Conservation (phyloP, 2,797 vertebrate genomes). For the Poecilia wingei region DNA sequence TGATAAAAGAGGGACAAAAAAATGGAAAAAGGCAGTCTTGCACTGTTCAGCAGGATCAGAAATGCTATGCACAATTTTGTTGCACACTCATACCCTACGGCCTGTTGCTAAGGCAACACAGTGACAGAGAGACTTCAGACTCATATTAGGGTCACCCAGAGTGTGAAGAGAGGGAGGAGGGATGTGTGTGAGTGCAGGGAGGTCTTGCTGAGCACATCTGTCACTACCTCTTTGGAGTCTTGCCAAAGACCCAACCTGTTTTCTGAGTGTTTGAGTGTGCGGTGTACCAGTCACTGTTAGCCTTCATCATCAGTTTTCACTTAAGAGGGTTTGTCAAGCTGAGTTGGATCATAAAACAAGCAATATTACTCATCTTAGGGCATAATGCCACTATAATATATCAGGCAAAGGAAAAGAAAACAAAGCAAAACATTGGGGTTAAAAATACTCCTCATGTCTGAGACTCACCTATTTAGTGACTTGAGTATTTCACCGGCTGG, state of each 20-base stretch:
- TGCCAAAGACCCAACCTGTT: constrained; percentile 47
- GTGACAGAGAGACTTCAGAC: constrained; percentile 81
- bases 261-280: constrained; percentile 15
- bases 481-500: not conserved
- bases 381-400: not conserved
- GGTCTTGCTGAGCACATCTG: constrained; percentile 65
- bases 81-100: constrained; percentile 57
- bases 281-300: constrained; percentile 38
- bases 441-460: not conserved
- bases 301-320: constrained; percentile 65
- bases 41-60: constrained; percentile 26
- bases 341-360: not conserved
- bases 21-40: not conserved
- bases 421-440: not conserved
- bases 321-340: constrained; percentile 58
- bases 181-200: constrained; percentile 33
- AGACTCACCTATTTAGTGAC: not conserved
- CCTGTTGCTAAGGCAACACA: constrained; percentile 69
- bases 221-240: constrained; percentile 67
- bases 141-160: constrained; percentile 79
- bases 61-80: constrained; percentile 43
- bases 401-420: too few species aligned
- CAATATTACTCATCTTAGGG: not conserved
- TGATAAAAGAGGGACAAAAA: not conserved
- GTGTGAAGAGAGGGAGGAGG: constrained; percentile 72